These are phyloP conservation scores for Peromyscus californicus DNA, from an alignment of 2,113 vertebrate genomes.

Conservation along the genomic window DNA sequence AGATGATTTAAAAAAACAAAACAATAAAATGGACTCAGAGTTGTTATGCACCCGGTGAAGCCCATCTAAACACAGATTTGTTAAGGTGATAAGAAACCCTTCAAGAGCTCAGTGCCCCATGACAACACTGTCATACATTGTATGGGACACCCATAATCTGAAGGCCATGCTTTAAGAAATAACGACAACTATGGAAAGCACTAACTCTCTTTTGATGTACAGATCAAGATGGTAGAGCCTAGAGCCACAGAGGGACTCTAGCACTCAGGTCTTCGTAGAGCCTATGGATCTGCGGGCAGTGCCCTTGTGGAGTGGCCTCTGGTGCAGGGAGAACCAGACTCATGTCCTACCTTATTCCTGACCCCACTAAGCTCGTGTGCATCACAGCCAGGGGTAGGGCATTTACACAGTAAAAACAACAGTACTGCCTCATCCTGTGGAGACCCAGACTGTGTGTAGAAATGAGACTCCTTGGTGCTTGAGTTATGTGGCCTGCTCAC, in stretches of 20 bases:
- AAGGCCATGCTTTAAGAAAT: conserved; percentile 25
- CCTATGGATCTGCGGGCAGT: too few relatives aligned
- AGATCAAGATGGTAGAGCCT: background rate
- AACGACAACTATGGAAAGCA: background rate
- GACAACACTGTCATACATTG: background rate
- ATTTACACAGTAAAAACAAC: background rate
- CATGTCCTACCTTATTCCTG: background rate
- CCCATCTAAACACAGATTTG: background rate
- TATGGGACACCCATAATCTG: background rate
- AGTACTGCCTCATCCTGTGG: background rate
- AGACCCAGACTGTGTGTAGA: background rate
- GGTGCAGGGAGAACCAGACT: background rate
- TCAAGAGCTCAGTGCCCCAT: background rate
- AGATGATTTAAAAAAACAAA: background rate
- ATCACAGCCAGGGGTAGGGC: background rate
- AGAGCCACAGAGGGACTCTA: background rate
- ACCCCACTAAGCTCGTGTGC: background rate
- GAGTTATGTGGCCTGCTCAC: background rate
- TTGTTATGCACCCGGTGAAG: background rate
- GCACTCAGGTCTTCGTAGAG: background rate
- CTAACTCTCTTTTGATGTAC: background rate
- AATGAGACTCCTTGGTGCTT: background rate
- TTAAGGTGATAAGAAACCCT: background rate
- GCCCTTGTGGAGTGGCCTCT: background rate
- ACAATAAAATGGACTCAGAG: background rate